Evolutionary conservation across 2,113 vertebrate species (phyloP), one percentile per base, ranked within the genome.

Genomic region (Copsychus sechellarum): DNA sequence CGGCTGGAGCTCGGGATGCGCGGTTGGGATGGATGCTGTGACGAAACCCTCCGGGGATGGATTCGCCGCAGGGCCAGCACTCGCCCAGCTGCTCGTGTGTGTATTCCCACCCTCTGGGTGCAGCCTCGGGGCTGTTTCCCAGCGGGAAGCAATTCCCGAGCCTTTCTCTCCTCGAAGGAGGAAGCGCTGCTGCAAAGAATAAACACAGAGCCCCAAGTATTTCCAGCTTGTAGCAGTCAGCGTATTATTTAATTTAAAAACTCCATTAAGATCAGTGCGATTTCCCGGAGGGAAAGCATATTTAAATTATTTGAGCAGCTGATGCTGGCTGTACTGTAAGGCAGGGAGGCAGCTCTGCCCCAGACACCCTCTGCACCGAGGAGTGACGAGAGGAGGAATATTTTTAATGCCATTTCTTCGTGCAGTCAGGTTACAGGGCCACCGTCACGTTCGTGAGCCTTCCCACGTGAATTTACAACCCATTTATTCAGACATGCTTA

Each of bases 171-270:
- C 72, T 38, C 38, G 1, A 36, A 58, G 60, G 74, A 58, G 65
- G 36, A 81, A 88, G 70, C 0, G 1, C 34, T 36, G 62, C 78
- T 54, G 60, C 19, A 5, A 70, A 83, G n/a, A 51, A 43, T 25
- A 67, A 83, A 60, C 29, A n/a, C 19, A 36, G 53, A 60, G 8
- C 38, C 11, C 53, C 6, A 23, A 20, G 1, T 20, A 34, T 62
- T 84, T 78, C 51, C 64, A 83, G 58, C 72, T 51, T 28, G 38
- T 25, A 76, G 54, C 42, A 83, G 40, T 17, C 83, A 47, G 87
- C 21, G 25, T 15, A 12, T 77, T 93, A 86, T 78, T 95, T 95
- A 71, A 95, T 95, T 93, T 31, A 79, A 95, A 93, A 90, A 72
- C 4, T 10, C 18, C 70, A n/a, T 88, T 78, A 85, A 86, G 80